Evolutionary conservation across 2,888 invertebrate genomes (phyloP), one percentile per base, ranked within the genome.

Genomic region (Drosophila falleni): DNA sequence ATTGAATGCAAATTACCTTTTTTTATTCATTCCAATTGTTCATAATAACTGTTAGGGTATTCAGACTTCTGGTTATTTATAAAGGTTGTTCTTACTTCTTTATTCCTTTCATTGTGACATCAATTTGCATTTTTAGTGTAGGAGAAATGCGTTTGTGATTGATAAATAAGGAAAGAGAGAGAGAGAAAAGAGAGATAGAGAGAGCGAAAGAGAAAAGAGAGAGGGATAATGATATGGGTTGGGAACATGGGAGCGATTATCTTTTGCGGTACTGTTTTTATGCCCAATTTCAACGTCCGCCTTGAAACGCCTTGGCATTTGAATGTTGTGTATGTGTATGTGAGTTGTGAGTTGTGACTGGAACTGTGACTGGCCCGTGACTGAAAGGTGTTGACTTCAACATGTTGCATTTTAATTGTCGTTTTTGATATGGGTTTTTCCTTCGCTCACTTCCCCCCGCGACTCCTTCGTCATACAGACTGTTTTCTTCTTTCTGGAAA

Each of bases 321-420:
- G 75, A 84, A 49, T 56, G 13, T 50, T 54, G 19, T 19, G 19
- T 19, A 42, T 53, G 39, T 41, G 46, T n/a, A n/a, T 35, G 44
- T 46, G 11, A 23, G 49, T 39, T 39, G 39, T 55, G 47, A 37
- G 4, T 4, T 23, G 23, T 23, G 23, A 23, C 23, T 23, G 23
- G 23, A 4, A 23, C 16, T 56, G 66, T 44, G 64, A 47, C 31
- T 76, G 77, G 53, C 68, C 75, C 77, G 77, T 73, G 77, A 74
- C 61, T 78, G 78, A 69, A 78, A 86, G 88, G 87, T 86, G 88
- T 86, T 86, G 87, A 85, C 71, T 85, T 87, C 74, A 81, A 84
- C 88, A 88, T 86, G 87, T 86, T 86, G 86, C 88, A 86, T 88
- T 86, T 86, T 88, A 86, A 86, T 84, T 84, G 68, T 75, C 70